Evolutionary conservation across 2,113 vertebrate species (phyloP).

Genomic region (Apteryx mantelli): DNA sequence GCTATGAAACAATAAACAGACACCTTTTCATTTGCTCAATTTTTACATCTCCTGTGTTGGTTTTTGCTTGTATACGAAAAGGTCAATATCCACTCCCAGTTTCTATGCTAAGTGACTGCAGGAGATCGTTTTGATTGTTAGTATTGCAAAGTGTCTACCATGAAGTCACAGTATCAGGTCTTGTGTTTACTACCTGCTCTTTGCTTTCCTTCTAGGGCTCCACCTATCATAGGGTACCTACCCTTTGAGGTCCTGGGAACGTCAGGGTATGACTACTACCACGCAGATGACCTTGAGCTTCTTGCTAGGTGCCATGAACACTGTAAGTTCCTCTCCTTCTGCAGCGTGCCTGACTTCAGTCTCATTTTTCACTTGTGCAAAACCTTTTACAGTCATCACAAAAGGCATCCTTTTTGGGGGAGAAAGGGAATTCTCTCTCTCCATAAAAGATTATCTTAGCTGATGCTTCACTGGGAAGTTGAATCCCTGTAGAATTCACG

Average conservation of each 20-base stretch:
- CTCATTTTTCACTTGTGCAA: neutral
- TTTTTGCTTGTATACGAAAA: neutral
- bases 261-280: conserved; percentile 91
- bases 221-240: conserved; percentile 89
- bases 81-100: neutral
- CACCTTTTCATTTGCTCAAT: conserved; percentile 48
- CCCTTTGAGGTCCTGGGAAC: conserved; percentile 91
- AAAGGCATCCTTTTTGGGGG: neutral
- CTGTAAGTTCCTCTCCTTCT: conserved; percentile 74
- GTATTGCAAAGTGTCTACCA: neutral
- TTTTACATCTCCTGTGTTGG: conserved; percentile 4
- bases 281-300: conserved; percentile 89
- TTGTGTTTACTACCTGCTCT: conserved; percentile 20
- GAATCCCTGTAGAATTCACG: neutral
- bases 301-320: conserved; percentile 91
- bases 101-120: neutral
- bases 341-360: neutral
- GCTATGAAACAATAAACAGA: conserved; percentile 44
- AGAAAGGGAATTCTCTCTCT: neutral
- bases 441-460: neutral
- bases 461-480: neutral
- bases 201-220: conserved; percentile 78
- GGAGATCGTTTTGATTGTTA: neutral
- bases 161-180: neutral
- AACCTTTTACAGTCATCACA: neutral